Evolutionary conservation across 2,113 vertebrate genomes (phyloP).

Genomic region (Gracilinanus agilis): DNA sequence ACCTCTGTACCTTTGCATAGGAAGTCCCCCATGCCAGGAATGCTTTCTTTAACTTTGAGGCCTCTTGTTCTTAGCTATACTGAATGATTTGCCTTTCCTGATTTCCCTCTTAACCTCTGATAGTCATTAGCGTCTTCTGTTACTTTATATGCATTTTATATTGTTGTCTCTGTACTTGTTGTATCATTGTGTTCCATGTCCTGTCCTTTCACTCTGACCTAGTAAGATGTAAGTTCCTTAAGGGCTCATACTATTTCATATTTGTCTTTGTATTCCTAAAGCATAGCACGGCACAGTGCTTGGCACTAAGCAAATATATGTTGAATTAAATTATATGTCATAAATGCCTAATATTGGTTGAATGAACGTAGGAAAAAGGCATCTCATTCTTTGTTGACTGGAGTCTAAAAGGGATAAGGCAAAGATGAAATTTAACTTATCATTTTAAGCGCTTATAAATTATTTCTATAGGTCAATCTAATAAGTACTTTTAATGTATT

Average conservation of each 20-base stretch:
- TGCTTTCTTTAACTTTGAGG: not conserved
- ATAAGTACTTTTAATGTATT: constrained; percentile 68
- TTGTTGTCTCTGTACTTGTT: not conserved
- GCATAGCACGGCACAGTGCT: not conserved
- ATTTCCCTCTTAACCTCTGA: not conserved
- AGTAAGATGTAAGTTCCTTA: not conserved
- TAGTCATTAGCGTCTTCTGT: not conserved
- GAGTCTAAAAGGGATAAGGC: constrained; percentile 73
- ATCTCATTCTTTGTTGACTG: constrained; percentile 12
- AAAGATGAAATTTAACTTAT: constrained; percentile 72
- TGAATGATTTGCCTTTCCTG: not conserved
- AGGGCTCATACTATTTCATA: not conserved
- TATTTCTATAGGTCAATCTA: constrained; percentile 60
- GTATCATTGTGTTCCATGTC: not conserved
- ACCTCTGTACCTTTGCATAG: not conserved
- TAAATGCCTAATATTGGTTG: not conserved
- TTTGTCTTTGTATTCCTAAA: not conserved
- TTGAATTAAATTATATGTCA: not conserved
- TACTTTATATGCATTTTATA: not conserved
- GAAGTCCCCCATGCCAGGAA: not conserved
- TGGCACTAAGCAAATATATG: not conserved
- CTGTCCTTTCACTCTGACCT: not conserved
- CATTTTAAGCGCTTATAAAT: constrained; percentile 67
- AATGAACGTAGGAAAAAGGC: not conserved
- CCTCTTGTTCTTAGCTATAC: not conserved